phyloP scores from a whole-genome alignment of 2,113 vertebrate genomes.

The Tragulus kanchil region DNA sequence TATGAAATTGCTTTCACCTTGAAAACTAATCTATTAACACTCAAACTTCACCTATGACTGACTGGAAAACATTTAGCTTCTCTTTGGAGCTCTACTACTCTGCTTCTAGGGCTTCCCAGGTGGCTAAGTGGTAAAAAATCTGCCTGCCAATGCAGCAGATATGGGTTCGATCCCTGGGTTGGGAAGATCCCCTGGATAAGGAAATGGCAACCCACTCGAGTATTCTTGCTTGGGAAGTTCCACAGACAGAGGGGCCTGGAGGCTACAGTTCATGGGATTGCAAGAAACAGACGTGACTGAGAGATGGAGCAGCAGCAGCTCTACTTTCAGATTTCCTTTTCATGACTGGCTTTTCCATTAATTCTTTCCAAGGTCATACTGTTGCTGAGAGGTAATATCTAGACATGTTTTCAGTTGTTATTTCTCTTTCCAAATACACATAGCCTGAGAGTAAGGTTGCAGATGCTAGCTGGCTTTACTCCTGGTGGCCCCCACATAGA shows the following conservation, averaged over 20 bases:
- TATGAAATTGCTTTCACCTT: background rate
- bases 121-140: background rate
- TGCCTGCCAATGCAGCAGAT: background rate
- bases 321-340: background rate
- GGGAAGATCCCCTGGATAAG: background rate
- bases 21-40: background rate
- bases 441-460: background rate
- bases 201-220: background rate
- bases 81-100: background rate
- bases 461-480: background rate
- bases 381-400: background rate
- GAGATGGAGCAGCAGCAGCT: background rate
- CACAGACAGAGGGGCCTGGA: background rate
- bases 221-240: background rate
- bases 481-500: fast-evolving
- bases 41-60: background rate
- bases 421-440: background rate
- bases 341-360: background rate
- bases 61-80: background rate
- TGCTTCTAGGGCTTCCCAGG: background rate
- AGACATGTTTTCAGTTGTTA: background rate
- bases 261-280: background rate
- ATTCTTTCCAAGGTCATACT: background rate
- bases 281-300: background rate
- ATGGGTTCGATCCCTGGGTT: background rate